Percentiles rank a stretch among this genome's conserved stretches.
Conservation (phyloP, 1,140 invertebrate genomes). For the Bombus superbus region DNA sequence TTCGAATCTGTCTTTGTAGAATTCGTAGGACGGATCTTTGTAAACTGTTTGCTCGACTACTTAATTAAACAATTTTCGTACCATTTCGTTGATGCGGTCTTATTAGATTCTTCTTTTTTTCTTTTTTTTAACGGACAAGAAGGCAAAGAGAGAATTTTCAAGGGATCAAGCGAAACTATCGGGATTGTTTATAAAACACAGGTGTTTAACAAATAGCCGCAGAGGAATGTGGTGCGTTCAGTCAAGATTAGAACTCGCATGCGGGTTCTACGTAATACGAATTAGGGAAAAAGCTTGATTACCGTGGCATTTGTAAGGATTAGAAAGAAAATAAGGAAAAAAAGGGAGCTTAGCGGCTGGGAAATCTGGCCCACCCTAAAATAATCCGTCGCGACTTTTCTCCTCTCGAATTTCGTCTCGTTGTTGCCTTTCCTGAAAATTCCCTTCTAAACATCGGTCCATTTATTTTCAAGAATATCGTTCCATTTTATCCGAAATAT, state of each 20-base stretch:
- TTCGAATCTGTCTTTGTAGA: not conserved
- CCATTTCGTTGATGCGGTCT: not conserved
- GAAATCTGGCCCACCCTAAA: conserved; percentile 59
- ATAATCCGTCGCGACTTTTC: conserved; percentile 61
- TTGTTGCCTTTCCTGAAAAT: not conserved
- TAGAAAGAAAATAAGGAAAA: conserved; percentile 66
- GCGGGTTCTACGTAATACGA: conserved; percentile 62
- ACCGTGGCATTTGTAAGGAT: conserved; percentile 67
- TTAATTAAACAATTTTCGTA: not conserved
- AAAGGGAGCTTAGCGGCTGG: conserved; percentile 43
- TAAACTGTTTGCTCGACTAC: not conserved
- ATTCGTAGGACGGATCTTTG: not conserved
- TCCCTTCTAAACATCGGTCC: no score
- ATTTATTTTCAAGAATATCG: no score
- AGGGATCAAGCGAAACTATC: not conserved
- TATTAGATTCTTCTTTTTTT: not conserved
- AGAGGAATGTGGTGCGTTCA: conserved; percentile 43
- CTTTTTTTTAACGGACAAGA: not conserved
- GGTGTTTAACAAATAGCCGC: conserved; percentile 50
- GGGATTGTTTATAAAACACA: conserved; percentile 54
- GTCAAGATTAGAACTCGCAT: conserved; percentile 66
- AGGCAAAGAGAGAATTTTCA: not conserved
- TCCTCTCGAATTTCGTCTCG: not conserved
- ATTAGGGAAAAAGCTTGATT: conserved; percentile 65
- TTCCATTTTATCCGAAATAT: not conserved